Evolutionary conservation across 2,797 vertebrate genomes (phyloP).

Genomic region (Molothrus aeneus): DNA sequence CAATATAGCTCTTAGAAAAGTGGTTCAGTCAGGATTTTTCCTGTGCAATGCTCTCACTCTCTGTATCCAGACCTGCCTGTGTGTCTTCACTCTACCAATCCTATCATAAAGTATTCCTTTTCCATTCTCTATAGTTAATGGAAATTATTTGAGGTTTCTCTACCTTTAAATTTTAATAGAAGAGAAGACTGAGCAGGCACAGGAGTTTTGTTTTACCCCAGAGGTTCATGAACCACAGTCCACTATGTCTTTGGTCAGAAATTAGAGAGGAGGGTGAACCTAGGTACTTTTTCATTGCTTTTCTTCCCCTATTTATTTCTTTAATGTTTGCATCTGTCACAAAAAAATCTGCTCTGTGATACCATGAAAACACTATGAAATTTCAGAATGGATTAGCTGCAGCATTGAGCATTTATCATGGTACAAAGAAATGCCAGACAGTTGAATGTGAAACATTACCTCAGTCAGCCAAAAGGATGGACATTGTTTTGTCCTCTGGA

Average conservation of each 20-base stretch:
- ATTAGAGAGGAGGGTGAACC: neutral
- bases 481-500: neutral
- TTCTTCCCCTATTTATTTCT: neutral
- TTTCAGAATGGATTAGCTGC: neutral
- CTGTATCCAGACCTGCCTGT: neutral
- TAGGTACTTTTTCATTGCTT: neutral
- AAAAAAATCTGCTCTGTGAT: neutral
- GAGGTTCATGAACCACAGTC: neutral
- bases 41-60: neutral
- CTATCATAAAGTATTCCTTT: neutral
- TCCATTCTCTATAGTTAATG: neutral
- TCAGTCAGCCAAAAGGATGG: constrained; percentile 13
- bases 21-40: neutral
- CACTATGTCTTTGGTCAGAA: neutral
- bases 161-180: neutral
- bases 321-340: neutral
- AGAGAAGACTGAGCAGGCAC: neutral
- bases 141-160: neutral
- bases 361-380: neutral
- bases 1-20: neutral
- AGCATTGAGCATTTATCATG: neutral
- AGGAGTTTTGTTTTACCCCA: neutral
- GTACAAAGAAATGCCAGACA: neutral
- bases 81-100: neutral
- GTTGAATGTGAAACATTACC: constrained; percentile 7